A percentile compares a stretch with the other conserved stretches of the same genome.
Evolutionary conservation across 2,113 vertebrate species (phyloP).

Genomic region (Romanogobio albipinnatus): DNA sequence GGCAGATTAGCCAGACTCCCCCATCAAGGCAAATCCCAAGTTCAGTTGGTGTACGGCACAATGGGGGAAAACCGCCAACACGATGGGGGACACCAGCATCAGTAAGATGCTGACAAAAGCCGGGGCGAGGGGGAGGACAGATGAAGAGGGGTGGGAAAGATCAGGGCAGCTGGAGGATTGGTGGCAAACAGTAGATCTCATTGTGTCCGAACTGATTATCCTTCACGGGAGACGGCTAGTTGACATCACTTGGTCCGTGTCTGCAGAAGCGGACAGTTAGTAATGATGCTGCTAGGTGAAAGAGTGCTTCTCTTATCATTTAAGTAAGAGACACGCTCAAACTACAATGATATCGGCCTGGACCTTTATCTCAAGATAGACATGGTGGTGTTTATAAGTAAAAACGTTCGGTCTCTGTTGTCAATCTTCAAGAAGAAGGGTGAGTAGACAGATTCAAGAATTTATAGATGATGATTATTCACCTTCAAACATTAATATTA

Average conservation of each 20-base stretch:
- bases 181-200: conserved; percentile 67
- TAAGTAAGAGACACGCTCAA: conserved; percentile 19
- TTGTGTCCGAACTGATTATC: conserved; percentile 64
- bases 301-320: conserved; percentile 17
- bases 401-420: conserved; percentile 83
- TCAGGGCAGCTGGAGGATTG: conserved; percentile 69
- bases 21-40: neutral
- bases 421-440: conserved; percentile 92
- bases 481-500: neutral
- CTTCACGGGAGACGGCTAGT: conserved; percentile 37
- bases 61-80: conserved; percentile 59
- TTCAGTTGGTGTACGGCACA: conserved; percentile 22
- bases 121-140: conserved; percentile 45
- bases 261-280: neutral
- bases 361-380: conserved; percentile 44
- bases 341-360: neutral
- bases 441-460: conserved; percentile 73
- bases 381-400: conserved; percentile 91
- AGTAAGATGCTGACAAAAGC: conserved; percentile 61
- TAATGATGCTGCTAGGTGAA: neutral
- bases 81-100: conserved; percentile 55
- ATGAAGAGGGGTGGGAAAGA: conserved; percentile 32
- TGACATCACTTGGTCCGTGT: conserved; percentile 26
- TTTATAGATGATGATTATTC: neutral
- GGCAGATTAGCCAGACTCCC: conserved; percentile 17